Evolutionary conservation across 2,888 invertebrate genomes (phyloP), one percentile per base, ranked within the genome.

Genomic region (Conus canariensis): DNA sequence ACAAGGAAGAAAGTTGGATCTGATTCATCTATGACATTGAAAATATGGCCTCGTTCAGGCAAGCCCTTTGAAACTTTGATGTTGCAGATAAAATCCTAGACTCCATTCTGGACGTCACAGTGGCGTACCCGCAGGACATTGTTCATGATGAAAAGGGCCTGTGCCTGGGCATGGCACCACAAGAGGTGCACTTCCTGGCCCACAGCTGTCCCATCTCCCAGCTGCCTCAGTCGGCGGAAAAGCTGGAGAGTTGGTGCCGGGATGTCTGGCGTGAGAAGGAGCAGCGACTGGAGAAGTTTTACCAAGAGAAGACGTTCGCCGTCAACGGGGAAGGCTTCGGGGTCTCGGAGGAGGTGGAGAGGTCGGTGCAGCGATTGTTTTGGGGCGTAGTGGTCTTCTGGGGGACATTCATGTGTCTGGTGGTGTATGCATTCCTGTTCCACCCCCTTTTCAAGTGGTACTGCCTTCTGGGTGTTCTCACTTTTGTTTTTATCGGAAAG

Each of bases 71-170:
- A 45, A 45, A 45, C 45, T 45, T 45, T 64, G 70, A 19, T 56
- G 56, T 91, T 90, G 67, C 92, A 96, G 97, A 97, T 91, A 96
- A 97, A 16, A 97, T 97, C 58, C 96, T 98, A 88, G 97, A 97
- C 91, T 97, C 98, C 0, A 97, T 98, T n/a, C 98, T 98, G 96
- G 98, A 98, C 96, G 97, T 98, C 92, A 98, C 98, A 0, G 97
- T 98, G n/a, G 98, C 97, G 0, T 98, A 98, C 96, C 98, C 98
- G 9, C 97, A 97, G 92, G 97, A 97, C 22, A 96, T 97, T 67
- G 98, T 98, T 0, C 98, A 98, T 96, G 97, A 97, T 56, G 98
- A 98, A 96, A 95, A 97, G 56, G 97, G 98, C 94, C 96, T 98
- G 86, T 94, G 98, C 12, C 96, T 96, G 30, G 98, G 98, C 14